Conservation (phyloP, 1,140 invertebrate species). For the Drosophila truncata region DNA sequence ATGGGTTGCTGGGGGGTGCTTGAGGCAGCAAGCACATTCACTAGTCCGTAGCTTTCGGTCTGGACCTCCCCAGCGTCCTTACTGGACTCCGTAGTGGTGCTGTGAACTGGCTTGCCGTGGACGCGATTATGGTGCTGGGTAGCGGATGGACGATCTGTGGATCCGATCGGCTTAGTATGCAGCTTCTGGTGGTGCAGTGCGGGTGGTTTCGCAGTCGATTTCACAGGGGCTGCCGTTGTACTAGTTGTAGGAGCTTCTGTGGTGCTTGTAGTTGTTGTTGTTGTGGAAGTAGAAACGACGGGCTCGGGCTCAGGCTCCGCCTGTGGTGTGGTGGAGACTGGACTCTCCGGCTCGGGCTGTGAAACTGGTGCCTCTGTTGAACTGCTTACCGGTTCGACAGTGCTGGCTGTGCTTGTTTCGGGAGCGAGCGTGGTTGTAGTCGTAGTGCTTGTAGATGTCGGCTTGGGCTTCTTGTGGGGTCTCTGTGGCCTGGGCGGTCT, state of each 20-base stretch:
- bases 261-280: slow-evolving; percentile 71
- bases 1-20: slow-evolving; percentile 52
- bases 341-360: slow-evolving; percentile 34
- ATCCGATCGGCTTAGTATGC: slow-evolving; percentile 25
- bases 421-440: slow-evolving; percentile 26
- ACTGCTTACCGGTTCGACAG: slow-evolving; percentile 69
- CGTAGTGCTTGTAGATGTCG: slow-evolving; percentile 45
- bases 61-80: slow-evolving; percentile 18
- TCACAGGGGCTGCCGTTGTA: slow-evolving; percentile 37
- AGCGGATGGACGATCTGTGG: slow-evolving; percentile 33
- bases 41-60: slow-evolving; percentile 46
- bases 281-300: slow-evolving; percentile 6
- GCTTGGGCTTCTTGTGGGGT: slow-evolving; percentile 62
- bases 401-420: slow-evolving; percentile 12
- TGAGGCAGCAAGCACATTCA: slow-evolving; percentile 54
- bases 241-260: slow-evolving; percentile 50
- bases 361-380: slow-evolving; percentile 62
- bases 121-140: slow-evolving; percentile 50
- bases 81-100: slow-evolving; percentile 45
- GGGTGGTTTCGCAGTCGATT: slow-evolving; percentile 73
- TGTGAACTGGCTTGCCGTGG: slow-evolving; percentile 60
- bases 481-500: slow-evolving; percentile 52
- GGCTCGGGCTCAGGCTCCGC: slow-evolving; percentile 64
- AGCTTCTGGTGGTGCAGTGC: slow-evolving; percentile 60
- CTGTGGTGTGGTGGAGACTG: slow-evolving; percentile 60